phyloP scores from a whole-genome alignment of 2,888 invertebrate genomes.

The Drosophila meridionalis region DNA sequence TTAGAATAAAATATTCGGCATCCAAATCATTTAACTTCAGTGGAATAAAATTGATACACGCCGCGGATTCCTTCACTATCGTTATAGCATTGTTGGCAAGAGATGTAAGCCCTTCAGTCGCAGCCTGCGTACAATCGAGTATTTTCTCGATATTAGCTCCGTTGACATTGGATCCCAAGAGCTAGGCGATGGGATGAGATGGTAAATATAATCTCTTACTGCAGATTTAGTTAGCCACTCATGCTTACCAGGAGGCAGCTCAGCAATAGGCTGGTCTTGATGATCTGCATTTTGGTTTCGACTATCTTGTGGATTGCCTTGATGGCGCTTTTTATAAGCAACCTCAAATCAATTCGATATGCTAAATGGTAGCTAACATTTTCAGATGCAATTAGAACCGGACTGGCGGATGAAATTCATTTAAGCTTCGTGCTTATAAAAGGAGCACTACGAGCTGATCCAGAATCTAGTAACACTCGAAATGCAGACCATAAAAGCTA shows the following conservation, averaged over 20 bases:
- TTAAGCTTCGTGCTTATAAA: neutral
- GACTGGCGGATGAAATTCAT: neutral
- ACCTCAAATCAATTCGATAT: neutral
- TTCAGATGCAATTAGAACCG: neutral
- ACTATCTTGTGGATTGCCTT: neutral
- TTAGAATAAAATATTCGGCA: neutral
- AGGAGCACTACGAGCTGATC: neutral
- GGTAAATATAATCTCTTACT: no score
- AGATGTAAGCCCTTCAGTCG: neutral
- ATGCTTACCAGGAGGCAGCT: constrained; percentile 12
- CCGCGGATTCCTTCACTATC: neutral
- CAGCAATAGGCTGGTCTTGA: neutral
- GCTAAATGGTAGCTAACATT: neutral
- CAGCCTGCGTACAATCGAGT: neutral
- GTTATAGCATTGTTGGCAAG: neutral
- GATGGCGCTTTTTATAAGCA: constrained; percentile 1
- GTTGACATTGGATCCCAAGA: neutral
- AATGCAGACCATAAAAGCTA: neutral
- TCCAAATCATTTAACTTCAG: neutral
- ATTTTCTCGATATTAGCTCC: neutral
- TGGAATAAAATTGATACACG: neutral
- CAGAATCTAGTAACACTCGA: neutral
- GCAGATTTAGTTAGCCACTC: neutral
- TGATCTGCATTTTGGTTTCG: neutral
- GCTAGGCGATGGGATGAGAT: neutral